Conservation (phyloP, 2,888 invertebrate genomes). For the Ophion ventricosus region DNA sequence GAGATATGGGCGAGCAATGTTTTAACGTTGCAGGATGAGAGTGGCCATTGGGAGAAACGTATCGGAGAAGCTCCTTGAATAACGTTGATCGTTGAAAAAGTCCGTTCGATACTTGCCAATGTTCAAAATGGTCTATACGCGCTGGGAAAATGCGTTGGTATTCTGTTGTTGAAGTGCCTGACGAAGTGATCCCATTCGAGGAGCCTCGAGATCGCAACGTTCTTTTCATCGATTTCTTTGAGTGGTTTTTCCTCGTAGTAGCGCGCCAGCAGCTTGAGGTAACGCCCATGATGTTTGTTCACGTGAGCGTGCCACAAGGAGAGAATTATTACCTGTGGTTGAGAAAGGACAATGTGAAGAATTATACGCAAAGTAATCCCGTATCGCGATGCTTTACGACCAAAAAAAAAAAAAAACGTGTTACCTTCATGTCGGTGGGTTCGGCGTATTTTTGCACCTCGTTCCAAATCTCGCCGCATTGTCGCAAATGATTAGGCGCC, state of each 20-base stretch:
- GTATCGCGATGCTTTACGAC: no score
- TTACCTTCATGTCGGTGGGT: slow-evolving; percentile 90
- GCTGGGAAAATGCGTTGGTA: slow-evolving; percentile 89
- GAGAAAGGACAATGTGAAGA: background rate
- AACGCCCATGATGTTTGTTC: slow-evolving; percentile 92
- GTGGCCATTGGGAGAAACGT: no score
- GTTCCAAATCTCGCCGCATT: slow-evolving; percentile 86
- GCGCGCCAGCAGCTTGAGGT: slow-evolving; percentile 90
- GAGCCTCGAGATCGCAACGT: slow-evolving; percentile 86
- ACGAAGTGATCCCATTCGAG: slow-evolving; percentile 90
- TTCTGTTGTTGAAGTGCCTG: slow-evolving; percentile 84
- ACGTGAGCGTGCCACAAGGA: slow-evolving; percentile 92
- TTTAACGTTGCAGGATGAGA: no score
- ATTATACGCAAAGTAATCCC: no score
- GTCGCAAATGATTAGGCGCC: slow-evolving; percentile 82
- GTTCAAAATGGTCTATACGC: slow-evolving; percentile 89
- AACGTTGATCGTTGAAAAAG: background rate
- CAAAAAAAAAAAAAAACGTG: slow-evolving; percentile 3
- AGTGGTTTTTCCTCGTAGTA: slow-evolving; percentile 92
- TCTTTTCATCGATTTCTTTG: slow-evolving; percentile 89
- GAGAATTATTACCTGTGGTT: slow-evolving; percentile 88
- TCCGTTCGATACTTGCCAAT: slow-evolving; percentile 12
- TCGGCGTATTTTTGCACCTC: slow-evolving; percentile 93
- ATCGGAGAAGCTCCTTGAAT: no score
- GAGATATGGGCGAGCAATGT: no score